Evolutionary conservation across 2,888 invertebrate species (phyloP).

Genomic region (Scaptomyza tumidula): DNA sequence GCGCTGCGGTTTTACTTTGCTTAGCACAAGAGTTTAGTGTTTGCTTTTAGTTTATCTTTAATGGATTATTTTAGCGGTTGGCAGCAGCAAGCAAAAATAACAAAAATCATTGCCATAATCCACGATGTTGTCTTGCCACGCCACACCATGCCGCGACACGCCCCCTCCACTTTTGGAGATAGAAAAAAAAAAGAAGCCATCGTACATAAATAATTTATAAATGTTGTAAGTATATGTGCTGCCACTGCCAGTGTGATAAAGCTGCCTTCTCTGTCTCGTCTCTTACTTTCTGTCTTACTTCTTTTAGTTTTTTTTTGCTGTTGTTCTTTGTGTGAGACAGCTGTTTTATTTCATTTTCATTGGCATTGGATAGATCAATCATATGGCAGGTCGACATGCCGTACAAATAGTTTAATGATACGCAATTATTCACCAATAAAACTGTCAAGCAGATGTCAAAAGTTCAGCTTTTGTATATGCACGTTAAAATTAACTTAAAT

Average conservation of each 20-base stretch:
- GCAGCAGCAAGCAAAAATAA: slow-evolving; percentile 32
- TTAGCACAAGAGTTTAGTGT: slow-evolving; percentile 74
- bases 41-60: slow-evolving; percentile 78
- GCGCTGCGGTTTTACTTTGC: slow-evolving; percentile 68
- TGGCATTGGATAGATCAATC: slow-evolving; percentile 72
- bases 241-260: slow-evolving; percentile 44
- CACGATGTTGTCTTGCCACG: slow-evolving; percentile 41
- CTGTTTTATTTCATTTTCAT: slow-evolving; percentile 72
- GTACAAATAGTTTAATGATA: slow-evolving; percentile 73
- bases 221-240: slow-evolving; percentile 34
- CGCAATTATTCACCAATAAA: slow-evolving; percentile 78
- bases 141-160: slow-evolving; percentile 6
- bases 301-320: neutral
- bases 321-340: slow-evolving; percentile 46
- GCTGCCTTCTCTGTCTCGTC: slow-evolving; percentile 38
- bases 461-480: slow-evolving; percentile 43
- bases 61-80: slow-evolving; percentile 78
- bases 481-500: neutral
- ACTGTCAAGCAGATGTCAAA: slow-evolving; percentile 71
- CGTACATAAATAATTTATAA: slow-evolving; percentile 58
- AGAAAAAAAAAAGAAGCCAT: slow-evolving; percentile 39
- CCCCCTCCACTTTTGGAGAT: slow-evolving; percentile 3
- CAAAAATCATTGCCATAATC: slow-evolving; percentile 69
- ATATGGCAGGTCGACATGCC: slow-evolving; percentile 58
- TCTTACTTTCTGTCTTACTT: slow-evolving; percentile 8